Evolutionary conservation across 2,113 vertebrate species (phyloP), one percentile per base, ranked within the genome.

Genomic region (Motacilla alba): DNA sequence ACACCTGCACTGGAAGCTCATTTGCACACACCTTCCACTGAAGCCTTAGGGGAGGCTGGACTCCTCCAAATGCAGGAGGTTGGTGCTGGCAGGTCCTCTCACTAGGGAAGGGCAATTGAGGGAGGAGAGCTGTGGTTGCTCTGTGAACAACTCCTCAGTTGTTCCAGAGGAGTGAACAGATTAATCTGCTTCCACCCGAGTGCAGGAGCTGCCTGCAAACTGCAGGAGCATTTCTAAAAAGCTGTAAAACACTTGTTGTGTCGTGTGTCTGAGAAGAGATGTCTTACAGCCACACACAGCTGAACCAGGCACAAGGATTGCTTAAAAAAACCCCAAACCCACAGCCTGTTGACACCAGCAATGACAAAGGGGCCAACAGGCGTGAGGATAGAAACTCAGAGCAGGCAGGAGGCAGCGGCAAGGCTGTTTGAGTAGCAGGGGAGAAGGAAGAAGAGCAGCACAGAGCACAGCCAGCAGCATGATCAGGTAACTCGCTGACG

Each of bases 261-360:
- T 24, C 0, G 0, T 13, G 0, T 5, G 3, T 52, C 73, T 89
- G 55, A 28, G n/a, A 31, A 81, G 59, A 46, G 18, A 9, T 19
- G 19, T 26, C 82, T 46, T 15, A 35, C 33, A 67, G 70, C 44
- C 47, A 43, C 33, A 23, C 23, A 23, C 7, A 43, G 17, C 15
- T 27, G 44, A 83, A 22, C 30, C 68, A 88, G 50, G 22, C 0
- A 3, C 2, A 44, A 73, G 24, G 28, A 33, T 4, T 53, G 46
- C 26, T 87, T 37, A 15, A 52, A 43, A 84, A 43, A 12, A 0
- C 1, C 3, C 55, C 60, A 49, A 53, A 60, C 9, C 37, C 15
- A 22, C 18, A 77, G 50, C 56, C 30, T 72, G 47, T 33, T 53
- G 30, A 83, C 43, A 81, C 6, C 52, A 63, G 50, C 46, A 50